Conservation (phyloP, 2,797 vertebrate genomes). For the Novumbra hubbsi region DNA sequence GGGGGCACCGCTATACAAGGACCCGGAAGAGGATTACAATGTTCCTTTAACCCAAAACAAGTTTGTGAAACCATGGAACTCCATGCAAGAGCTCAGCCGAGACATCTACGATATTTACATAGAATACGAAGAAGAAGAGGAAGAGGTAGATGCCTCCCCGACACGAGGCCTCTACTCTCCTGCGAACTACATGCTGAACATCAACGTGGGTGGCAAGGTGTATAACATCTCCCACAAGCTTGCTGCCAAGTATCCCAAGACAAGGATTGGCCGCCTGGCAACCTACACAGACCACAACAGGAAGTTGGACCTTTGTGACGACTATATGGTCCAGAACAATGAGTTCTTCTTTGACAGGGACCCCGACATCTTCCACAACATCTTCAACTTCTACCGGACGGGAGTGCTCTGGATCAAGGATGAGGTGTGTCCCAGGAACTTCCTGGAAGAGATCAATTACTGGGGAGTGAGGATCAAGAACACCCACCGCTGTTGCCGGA, state of each 20-base stretch:
- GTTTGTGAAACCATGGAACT: constrained; percentile 53
- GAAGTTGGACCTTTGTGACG: constrained; percentile 82
- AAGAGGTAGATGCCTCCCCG: constrained; percentile 21
- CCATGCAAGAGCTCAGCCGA: constrained; percentile 45
- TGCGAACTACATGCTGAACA: constrained; percentile 66
- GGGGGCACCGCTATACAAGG: constrained; percentile 12
- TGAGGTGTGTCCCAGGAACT: constrained; percentile 74
- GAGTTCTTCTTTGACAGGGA: constrained; percentile 88
- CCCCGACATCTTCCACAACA: constrained; percentile 80
- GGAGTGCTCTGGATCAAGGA: constrained; percentile 76
- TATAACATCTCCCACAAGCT: constrained; percentile 75
- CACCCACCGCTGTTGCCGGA: constrained; percentile 74
- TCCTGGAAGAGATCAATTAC: constrained; percentile 76
- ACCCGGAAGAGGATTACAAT: constrained; percentile 26
- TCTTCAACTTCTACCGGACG: constrained; percentile 81
- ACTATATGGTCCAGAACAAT: constrained; percentile 72
- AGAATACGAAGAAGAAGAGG: constrained; percentile 68
- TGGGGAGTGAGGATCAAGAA: constrained; percentile 78
- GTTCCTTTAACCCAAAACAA: constrained; percentile 35
- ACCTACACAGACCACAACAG: constrained; percentile 74
- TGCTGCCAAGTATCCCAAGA: constrained; percentile 79
- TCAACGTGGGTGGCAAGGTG: constrained; percentile 82
- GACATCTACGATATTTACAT: constrained; percentile 74
- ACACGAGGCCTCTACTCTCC: constrained; percentile 3
- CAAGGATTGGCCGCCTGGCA: constrained; percentile 81